phyloP scores from a whole-genome alignment of 2,888 invertebrate species.

The Oxycera nigricornis region DNA sequence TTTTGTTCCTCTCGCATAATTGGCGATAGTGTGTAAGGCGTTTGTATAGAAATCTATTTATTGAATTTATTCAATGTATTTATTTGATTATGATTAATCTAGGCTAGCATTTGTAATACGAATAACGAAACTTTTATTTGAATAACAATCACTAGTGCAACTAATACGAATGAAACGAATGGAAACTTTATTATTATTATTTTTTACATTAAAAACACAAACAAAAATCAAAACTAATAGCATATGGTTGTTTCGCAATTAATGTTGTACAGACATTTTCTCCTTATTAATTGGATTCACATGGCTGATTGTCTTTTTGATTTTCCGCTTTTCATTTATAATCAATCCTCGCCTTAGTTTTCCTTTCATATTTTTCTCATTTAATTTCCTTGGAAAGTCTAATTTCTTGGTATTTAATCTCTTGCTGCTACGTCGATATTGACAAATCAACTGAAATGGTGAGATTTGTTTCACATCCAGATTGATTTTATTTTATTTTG shows the following conservation, averaged over 20 bases:
- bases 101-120: background rate
- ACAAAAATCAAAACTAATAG: slow-evolving; percentile 55
- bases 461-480: background rate
- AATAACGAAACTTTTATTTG: background rate
- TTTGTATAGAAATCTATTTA: slow-evolving; percentile 25
- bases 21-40: background rate
- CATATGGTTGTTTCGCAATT: slow-evolving; percentile 55
- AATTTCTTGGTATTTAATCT: background rate
- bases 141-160: background rate
- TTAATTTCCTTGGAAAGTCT: background rate
- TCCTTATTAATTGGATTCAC: slow-evolving; percentile 9
- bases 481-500: background rate
- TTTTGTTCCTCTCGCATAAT: background rate
- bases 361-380: background rate
- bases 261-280: slow-evolving; percentile 42
- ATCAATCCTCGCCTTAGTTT: background rate
- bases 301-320: background rate
- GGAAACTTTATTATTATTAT: too few relatives aligned
- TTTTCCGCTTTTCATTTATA: background rate
- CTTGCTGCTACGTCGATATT: background rate
- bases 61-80: slow-evolving; percentile 16
- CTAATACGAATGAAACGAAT: slow-evolving; percentile 9
- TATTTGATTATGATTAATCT: slow-evolving; percentile 3
- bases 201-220: too few relatives aligned
- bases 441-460: too few relatives aligned